phyloP scores from a whole-genome alignment of 2,888 invertebrate genomes.

The Gisinianus flammeolus region DNA sequence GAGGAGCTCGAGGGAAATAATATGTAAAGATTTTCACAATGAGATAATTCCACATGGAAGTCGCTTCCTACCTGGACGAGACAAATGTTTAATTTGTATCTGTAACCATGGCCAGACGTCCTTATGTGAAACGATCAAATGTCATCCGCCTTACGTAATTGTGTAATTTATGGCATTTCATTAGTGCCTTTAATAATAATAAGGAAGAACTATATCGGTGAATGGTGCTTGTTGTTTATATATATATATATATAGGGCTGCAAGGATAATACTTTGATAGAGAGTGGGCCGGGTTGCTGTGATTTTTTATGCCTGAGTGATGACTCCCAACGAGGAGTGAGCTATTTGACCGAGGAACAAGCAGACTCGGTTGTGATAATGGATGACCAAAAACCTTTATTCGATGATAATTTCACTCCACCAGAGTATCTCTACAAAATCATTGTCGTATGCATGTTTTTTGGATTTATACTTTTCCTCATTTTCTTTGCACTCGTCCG shows the following conservation, averaged over 20 bases:
- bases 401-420: constrained; percentile 23
- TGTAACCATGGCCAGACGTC: neutral
- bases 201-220: neutral
- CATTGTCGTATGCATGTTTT: constrained; percentile 36
- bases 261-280: too few relatives aligned
- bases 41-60: too few relatives aligned
- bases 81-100: neutral
- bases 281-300: too few relatives aligned
- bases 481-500: constrained; percentile 38
- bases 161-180: neutral
- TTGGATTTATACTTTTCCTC: constrained; percentile 35
- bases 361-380: neutral
- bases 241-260: too few relatives aligned
- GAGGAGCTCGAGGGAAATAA: neutral
- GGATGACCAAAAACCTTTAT: neutral
- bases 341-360: constrained; percentile 1
- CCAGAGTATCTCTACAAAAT: constrained; percentile 39
- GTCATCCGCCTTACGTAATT: constrained; percentile 2
- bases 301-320: neutral
- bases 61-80: constrained; percentile 1
- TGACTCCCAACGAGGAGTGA: neutral
- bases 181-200: neutral
- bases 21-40: too few relatives aligned
- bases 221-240: neutral
- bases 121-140: constrained; percentile 8